phyloP scores from a whole-genome alignment of 2,888 invertebrate genomes.

The Lasioglossum zephyrum region DNA sequence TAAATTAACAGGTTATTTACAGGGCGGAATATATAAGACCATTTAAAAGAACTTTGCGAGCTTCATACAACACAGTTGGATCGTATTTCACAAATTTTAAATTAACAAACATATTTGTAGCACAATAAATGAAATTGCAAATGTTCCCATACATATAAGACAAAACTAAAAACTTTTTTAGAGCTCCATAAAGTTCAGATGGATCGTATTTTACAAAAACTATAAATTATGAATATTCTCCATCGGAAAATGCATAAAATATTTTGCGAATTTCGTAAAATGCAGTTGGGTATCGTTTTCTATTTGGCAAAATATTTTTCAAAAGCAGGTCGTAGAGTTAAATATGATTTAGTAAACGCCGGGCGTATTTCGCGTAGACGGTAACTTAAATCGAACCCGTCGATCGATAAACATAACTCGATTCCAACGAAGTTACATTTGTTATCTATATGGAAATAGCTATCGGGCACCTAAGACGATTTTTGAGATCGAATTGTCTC shows the following conservation, averaged over 20 bases:
- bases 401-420: constrained; percentile 47
- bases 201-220: background rate
- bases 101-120: background rate
- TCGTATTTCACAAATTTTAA: background rate
- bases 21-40: background rate
- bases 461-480: constrained; percentile 43
- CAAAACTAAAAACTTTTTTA: background rate
- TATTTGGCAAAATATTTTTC: background rate
- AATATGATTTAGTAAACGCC: constrained; percentile 9
- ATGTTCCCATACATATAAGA: background rate
- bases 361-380: constrained; percentile 14
- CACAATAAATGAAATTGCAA: background rate
- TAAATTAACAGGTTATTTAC: background rate
- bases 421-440: constrained; percentile 48
- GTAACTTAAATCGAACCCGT: constrained; percentile 32
- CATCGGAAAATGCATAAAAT: background rate
- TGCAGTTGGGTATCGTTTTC: background rate
- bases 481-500: constrained; percentile 57
- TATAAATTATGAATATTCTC: background rate
- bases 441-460: constrained; percentile 56
- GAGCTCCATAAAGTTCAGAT: background rate
- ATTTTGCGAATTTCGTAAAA: background rate
- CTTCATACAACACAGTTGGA: background rate
- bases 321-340: background rate
- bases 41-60: background rate